phyloP scores from a whole-genome alignment of 2,797 vertebrate genomes.

The Emydoidea blandingii region DNA sequence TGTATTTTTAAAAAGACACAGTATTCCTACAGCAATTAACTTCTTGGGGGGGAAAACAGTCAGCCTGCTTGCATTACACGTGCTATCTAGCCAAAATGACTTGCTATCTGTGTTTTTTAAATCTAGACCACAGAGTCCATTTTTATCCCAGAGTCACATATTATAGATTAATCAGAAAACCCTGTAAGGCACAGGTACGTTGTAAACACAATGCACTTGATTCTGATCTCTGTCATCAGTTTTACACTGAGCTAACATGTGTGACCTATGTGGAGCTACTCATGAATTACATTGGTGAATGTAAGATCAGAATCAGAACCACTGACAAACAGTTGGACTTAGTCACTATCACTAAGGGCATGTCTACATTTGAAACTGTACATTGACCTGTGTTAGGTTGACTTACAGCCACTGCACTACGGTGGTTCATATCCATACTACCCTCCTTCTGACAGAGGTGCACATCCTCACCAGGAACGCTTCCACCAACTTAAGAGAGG shows the following conservation, averaged over 20 bases:
- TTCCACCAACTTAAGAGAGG: too few relatives aligned
- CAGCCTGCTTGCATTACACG: neutral
- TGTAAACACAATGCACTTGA: neutral
- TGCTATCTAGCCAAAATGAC: neutral
- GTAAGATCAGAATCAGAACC: too few relatives aligned
- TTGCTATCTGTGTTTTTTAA: neutral
- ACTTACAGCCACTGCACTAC: too few relatives aligned
- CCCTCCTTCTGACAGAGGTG: too few relatives aligned
- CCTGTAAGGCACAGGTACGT: neutral
- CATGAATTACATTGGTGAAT: too few relatives aligned
- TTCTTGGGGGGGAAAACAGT: neutral
- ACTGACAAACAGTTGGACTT: too few relatives aligned
- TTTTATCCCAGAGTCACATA: neutral
- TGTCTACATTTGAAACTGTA: too few relatives aligned
- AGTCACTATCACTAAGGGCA: too few relatives aligned
- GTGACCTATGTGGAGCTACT: neutral
- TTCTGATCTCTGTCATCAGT: neutral
- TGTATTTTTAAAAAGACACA: fast-evolving
- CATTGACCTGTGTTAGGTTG: too few relatives aligned
- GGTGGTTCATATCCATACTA: too few relatives aligned
- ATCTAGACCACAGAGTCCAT: neutral
- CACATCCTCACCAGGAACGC: too few relatives aligned
- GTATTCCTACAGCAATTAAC: neutral
- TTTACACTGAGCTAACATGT: neutral
- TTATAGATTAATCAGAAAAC: neutral